A percentile compares a stretch with the other conserved stretches of the same genome.
phyloP scores from a whole-genome alignment of 2,888 invertebrate genomes.

The Hemistola chrysoprasaria region DNA sequence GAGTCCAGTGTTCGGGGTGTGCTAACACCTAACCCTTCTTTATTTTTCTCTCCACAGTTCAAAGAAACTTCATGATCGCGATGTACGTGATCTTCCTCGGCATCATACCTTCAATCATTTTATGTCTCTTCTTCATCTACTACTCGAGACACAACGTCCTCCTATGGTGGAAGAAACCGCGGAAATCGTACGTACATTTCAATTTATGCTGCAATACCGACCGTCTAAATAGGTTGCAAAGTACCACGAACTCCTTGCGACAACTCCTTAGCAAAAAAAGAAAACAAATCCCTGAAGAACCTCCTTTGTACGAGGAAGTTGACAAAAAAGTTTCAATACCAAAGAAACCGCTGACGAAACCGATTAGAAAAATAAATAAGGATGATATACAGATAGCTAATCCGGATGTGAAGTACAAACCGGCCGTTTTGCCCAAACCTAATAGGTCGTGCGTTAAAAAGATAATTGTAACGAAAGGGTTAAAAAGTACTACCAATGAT shows the following conservation, averaged over 20 bases:
- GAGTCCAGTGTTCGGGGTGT: too few relatives aligned
- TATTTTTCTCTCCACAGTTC: slow-evolving; percentile 76
- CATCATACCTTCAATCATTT: slow-evolving; percentile 88
- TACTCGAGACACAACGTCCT: slow-evolving; percentile 87
- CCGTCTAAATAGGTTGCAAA: too few relatives aligned
- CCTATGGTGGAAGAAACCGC: slow-evolving; percentile 76
- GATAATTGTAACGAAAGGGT: slow-evolving; percentile 82
- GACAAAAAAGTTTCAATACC: too few relatives aligned
- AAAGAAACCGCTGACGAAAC: slow-evolving; percentile 44
- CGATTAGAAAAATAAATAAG: slow-evolving; percentile 56
- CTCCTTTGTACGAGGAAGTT: slow-evolving; percentile 5
- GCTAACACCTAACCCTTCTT: too few relatives aligned
- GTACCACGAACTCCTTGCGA: slow-evolving; percentile 27
- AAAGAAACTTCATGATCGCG: slow-evolving; percentile 89
- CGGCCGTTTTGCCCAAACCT: slow-evolving; percentile 1
- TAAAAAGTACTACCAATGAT: slow-evolving; percentile 64
- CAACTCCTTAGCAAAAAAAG: slow-evolving; percentile 16
- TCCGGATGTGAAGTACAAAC: slow-evolving; percentile 24
- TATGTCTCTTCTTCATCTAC: slow-evolving; percentile 87
- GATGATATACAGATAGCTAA: slow-evolving; percentile 59
- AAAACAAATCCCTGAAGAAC: slow-evolving; percentile 17
- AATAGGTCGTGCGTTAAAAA: neutral
- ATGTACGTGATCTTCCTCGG: slow-evolving; percentile 94
- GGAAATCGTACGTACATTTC: slow-evolving; percentile 74
- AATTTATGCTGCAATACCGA: slow-evolving; percentile 37